phyloP scores from a whole-genome alignment of 2,113 vertebrate species.

The Hippocampus abdominalis region DNA sequence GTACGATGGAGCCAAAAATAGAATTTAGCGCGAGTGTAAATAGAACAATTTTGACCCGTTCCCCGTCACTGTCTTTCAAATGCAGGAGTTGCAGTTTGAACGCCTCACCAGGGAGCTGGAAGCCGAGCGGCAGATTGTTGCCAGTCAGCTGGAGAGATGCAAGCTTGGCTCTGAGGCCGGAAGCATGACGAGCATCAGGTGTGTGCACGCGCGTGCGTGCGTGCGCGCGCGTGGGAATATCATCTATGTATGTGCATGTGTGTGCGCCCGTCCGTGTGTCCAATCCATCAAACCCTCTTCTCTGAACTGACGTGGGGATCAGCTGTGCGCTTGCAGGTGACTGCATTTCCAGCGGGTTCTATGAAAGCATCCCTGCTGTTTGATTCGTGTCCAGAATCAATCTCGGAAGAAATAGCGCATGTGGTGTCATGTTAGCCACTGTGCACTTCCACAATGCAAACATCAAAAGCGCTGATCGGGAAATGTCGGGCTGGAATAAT shows the following conservation, averaged over 20 bases:
- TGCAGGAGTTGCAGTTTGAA: constrained; percentile 97
- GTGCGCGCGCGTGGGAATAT: no score
- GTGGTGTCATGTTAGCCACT: not conserved
- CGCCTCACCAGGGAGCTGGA: constrained; percentile 97
- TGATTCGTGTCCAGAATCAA: constrained; percentile 32
- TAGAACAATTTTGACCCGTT: constrained; percentile 9
- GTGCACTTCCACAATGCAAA: not conserved
- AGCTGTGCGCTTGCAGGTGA: constrained; percentile 49
- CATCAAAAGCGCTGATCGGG: not conserved
- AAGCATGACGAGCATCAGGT: constrained; percentile 99
- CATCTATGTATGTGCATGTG: constrained; percentile 41
- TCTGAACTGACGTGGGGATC: constrained; percentile 29
- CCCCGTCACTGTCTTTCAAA: constrained; percentile 1
- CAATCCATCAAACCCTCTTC: constrained; percentile 34
- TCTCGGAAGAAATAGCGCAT: not conserved
- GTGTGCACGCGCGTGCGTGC: constrained; percentile 44
- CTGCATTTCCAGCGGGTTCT: constrained; percentile 29
- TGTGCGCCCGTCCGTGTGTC: constrained; percentile 21
- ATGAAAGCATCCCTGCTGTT: constrained; percentile 12
- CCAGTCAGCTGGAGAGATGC: constrained; percentile 98
- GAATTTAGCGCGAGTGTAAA: constrained; percentile 37
- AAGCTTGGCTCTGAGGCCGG: constrained; percentile 97
- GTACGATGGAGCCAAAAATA: constrained; percentile 28
- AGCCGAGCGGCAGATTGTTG: constrained; percentile 96
- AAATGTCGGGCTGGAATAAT: not conserved